Base-by-base conservation (phyloP, 2,888 invertebrate species). In the Encarsia formosa region DNA sequence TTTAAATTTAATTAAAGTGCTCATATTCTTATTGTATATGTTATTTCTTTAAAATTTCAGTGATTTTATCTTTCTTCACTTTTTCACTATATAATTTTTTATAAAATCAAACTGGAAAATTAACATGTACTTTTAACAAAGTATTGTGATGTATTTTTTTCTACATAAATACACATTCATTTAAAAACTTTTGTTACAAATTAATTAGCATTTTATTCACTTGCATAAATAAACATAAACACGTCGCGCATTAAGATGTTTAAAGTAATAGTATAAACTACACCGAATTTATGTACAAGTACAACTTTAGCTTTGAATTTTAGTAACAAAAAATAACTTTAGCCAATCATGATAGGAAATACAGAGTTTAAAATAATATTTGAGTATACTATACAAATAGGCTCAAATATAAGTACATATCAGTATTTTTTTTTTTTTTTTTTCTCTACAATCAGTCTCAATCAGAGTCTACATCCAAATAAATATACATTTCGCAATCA, bases 331-430 rank as follows among this genome's bases (percentile, higher is more conserved):
- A n/a, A n/a, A n/a, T 22, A 40, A 26, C 26, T 6, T 26, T 26
- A 26, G 26, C 26, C 26, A 26, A 8, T 26, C 6, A 8, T 8
- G 11, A 8, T 26, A 6, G 6, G 6, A 11, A 26, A 6, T 11
- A 8, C 11, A 8, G 6, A 8, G 4, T 35, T 9, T 18, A 16
- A 20, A 40, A 48, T 26, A 29, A 29, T 44, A 43, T 52, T 48
- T 52, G 34, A 52, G 34, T 35, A 22, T 35, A 47, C 40, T 49
- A 35, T 31, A 23, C 15, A 43, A 52, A 48, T 35, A 40, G 39
- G 9, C 37, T 53, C 44, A 45, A n/a, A n/a, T 47, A 48, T 49
- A 53, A 43, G 48, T 49, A 53, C 49, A 35, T 45, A 29, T 4
- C 35, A 31, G 29, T 20, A 38, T 23, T 40, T 53, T 38, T 32